A percentile compares a stretch with the other conserved stretches of the same genome.
These are phyloP conservation scores for Reticulitermes lucifugus DNA, from an alignment of 2,888 invertebrate genomes.

Conservation along the genomic window DNA sequence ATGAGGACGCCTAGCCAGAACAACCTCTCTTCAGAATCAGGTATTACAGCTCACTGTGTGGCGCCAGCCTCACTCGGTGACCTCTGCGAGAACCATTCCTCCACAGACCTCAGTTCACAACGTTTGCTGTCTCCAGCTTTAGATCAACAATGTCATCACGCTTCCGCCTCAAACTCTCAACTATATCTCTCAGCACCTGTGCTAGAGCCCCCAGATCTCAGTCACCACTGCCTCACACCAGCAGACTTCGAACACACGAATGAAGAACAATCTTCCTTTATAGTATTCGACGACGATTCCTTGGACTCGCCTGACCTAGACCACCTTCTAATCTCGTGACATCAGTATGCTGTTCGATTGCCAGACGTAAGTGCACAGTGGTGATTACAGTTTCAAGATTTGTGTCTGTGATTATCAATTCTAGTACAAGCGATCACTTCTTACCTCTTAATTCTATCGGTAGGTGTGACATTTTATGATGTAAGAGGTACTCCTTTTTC, in stretches of 20 bases:
- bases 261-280: slow-evolving; percentile 60
- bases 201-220: slow-evolving; percentile 42
- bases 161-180: not conserved
- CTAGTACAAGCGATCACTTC: not conserved
- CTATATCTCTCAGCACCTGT: slow-evolving; percentile 4
- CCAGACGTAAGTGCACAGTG: not conserved
- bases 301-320: slow-evolving; percentile 44
- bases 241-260: slow-evolving; percentile 59
- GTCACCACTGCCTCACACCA: slow-evolving; percentile 61
- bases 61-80: not conserved
- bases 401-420: not conserved
- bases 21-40: not conserved
- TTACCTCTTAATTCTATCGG: not conserved
- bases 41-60: not conserved
- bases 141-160: not conserved
- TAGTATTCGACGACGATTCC: slow-evolving; percentile 58
- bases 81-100: not conserved
- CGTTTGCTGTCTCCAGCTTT: not conserved
- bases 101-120: not conserved
- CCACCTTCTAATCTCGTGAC: slow-evolving; percentile 40
- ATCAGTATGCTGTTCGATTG: not conserved
- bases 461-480: no score
- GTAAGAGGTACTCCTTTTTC: no score
- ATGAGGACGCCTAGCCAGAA: not conserved
- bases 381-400: not conserved